These are phyloP conservation scores for Syngnathoides biaculeatus DNA, from an alignment of 2,113 vertebrate species.

Conservation along the genomic window DNA sequence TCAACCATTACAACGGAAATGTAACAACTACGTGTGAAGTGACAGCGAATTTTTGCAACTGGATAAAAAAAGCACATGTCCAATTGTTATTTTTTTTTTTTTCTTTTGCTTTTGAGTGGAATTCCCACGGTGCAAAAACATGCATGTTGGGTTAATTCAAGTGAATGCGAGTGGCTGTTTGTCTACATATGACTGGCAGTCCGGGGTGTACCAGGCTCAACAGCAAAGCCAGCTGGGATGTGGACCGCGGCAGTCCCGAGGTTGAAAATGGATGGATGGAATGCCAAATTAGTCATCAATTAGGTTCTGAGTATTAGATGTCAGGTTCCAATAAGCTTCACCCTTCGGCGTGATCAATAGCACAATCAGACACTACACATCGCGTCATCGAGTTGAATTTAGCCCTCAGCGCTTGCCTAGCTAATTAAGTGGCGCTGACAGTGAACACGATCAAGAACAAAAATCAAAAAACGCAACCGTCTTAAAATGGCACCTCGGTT, in stretches of 20 bases:
- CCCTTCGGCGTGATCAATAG: background rate
- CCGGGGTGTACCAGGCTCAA: background rate
- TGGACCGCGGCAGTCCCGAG: background rate
- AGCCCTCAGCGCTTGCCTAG: background rate
- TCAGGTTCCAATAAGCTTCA: background rate
- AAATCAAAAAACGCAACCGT: background rate
- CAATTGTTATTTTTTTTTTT: no score
- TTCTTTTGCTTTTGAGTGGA: no score
- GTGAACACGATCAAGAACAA: background rate
- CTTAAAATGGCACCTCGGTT: background rate
- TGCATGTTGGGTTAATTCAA: no score
- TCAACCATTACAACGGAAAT: no score
- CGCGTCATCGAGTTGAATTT: background rate
- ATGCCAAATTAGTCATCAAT: background rate
- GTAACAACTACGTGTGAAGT: no score
- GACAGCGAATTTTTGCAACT: no score
- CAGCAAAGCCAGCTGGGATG: background rate
- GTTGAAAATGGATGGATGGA: background rate
- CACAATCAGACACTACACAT: background rate
- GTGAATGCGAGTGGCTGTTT: no score
- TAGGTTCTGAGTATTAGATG: background rate
- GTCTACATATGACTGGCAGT: background rate
- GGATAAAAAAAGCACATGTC: no score
- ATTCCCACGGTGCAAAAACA: no score
- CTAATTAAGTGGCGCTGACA: background rate